phyloP scores from a whole-genome alignment of 64 coral and sea anemone species.

The Actinia tenebrosa region DNA sequence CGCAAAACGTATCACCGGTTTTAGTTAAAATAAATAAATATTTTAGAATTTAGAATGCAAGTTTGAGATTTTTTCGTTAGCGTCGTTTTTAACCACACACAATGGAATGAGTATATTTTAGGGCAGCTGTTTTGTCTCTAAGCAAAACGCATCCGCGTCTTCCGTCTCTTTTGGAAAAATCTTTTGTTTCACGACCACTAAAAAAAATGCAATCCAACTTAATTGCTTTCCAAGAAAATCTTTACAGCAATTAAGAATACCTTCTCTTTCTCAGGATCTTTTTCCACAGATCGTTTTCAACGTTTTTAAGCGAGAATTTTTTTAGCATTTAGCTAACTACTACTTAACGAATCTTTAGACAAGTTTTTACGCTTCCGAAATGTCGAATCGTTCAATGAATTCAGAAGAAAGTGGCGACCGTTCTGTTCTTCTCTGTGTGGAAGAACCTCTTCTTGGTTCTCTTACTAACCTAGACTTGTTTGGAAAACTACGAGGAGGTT shows the following conservation, averaged over 20 bases:
- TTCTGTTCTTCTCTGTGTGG: constrained; percentile 68
- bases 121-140: too few relatives aligned
- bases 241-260: neutral
- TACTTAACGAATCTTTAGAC: neutral
- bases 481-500: constrained; percentile 68
- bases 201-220: neutral
- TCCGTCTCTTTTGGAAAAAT: neutral
- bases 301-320: neutral
- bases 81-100: neutral
- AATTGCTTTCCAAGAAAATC: neutral
- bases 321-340: neutral
- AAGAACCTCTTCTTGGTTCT: constrained; percentile 45
- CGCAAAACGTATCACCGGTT: too few relatives aligned
- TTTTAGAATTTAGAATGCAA: neutral
- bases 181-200: neutral
- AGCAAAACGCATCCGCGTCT: neutral
- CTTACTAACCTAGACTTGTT: constrained; percentile 75
- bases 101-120: neutral
- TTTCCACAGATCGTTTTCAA: neutral
- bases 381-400: neutral
- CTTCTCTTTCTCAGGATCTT: neutral
- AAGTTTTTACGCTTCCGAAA: neutral
- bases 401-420: constrained; percentile 49
- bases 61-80: neutral
- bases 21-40: too few relatives aligned